Conservation (phyloP, 2,797 vertebrate species). For the Chrosomus eos region DNA sequence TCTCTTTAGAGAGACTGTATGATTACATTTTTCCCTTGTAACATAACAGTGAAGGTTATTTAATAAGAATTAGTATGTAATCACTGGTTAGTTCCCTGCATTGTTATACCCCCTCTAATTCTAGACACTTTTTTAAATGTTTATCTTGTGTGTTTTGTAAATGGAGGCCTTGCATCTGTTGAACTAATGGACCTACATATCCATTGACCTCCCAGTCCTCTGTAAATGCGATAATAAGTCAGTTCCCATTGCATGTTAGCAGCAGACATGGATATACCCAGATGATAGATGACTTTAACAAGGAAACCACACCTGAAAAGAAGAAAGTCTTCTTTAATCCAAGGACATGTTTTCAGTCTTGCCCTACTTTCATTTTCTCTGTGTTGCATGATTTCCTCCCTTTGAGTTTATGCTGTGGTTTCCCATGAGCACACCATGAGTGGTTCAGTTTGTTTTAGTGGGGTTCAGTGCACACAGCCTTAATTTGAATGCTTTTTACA, state of each 20-base stretch:
- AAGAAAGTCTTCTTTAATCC: neutral
- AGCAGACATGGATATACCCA: neutral
- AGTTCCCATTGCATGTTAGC: neutral
- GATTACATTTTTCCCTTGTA: neutral
- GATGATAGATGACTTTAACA: neutral
- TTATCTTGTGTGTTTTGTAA: conserved; percentile 15
- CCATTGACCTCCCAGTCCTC: conserved; percentile 1
- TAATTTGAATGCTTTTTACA: conserved; percentile 35
- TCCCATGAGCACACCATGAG: conserved; percentile 39
- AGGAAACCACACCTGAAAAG: neutral
- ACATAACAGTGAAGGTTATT: neutral
- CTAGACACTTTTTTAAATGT: neutral
- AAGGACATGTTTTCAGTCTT: neutral
- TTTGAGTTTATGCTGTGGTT: conserved; percentile 24
- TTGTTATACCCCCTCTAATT: neutral
- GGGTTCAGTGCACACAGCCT: conserved; percentile 49
- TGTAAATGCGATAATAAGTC: conserved; percentile 2
- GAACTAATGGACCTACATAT: conserved; percentile 22
- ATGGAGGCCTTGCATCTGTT: conserved; percentile 6
- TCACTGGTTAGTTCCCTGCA: neutral
- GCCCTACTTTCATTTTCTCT: conserved; percentile 19
- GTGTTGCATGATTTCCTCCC: conserved; percentile 9
- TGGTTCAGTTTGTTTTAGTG: conserved; percentile 28
- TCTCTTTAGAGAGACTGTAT: neutral
- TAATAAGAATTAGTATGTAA: neutral